Conservation (phyloP, 1,140 invertebrate genomes). For the Zaprionus capensis region DNA sequence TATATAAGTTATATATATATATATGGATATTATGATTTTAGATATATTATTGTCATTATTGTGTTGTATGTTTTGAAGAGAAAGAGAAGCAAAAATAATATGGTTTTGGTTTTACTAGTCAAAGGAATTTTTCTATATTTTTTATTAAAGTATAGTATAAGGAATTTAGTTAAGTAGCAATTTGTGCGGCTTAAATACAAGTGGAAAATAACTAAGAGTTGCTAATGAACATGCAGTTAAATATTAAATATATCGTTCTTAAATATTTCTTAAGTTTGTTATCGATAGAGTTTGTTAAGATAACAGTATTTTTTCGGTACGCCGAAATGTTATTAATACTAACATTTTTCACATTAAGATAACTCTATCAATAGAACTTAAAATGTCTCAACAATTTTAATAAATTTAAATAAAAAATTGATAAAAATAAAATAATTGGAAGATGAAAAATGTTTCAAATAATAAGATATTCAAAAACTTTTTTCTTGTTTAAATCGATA, state of each 20-base stretch:
- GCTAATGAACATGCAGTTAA: neutral
- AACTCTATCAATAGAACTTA: neutral
- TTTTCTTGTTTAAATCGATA: no score
- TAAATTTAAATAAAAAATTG: neutral
- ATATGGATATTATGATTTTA: conserved; percentile 3
- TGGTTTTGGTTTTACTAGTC: conserved; percentile 18
- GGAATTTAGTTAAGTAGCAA: neutral
- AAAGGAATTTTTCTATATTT: neutral
- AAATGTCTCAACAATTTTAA: neutral
- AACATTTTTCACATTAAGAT: neutral
- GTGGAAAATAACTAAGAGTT: neutral
- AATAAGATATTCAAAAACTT: no score
- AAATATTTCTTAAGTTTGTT: neutral
- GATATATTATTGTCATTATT: conserved; percentile 15
- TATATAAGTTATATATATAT: conserved; percentile 71
- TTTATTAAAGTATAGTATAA: neutral
- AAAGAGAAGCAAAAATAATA: conserved; percentile 51
- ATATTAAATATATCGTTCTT: neutral
- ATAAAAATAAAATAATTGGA: no score
- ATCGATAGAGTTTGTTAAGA: neutral
- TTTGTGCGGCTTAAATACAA: neutral
- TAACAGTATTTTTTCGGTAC: neutral
- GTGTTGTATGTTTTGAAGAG: conserved; percentile 42
- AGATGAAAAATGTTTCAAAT: no score
- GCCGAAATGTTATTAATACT: neutral